A percentile compares a stretch with the other conserved stretches of the same genome.
These are phyloP conservation scores for Epinephelus lanceolatus DNA, from an alignment of 2,113 vertebrate species.

Conservation along the genomic window DNA sequence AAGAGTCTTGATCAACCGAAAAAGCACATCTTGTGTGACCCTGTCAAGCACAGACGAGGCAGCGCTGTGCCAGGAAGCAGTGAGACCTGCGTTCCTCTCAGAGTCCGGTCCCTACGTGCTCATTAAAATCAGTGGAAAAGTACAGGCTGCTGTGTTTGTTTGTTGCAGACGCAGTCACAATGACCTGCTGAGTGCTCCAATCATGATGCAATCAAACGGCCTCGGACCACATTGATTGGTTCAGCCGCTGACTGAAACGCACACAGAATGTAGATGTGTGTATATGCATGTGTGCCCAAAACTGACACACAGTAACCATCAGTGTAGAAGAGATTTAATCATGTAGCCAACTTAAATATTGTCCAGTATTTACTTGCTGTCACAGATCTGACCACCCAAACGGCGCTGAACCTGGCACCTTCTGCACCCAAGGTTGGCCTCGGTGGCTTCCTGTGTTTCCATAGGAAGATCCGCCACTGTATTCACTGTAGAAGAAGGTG, in stretches of 20 bases:
- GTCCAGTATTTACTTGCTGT: neutral
- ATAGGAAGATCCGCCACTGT: no score
- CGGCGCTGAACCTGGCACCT: no score
- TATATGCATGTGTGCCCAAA: neutral
- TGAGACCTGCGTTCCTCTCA: conserved; percentile 13
- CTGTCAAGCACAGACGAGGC: conserved; percentile 17
- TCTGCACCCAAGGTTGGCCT: no score
- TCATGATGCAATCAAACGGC: conserved; percentile 63
- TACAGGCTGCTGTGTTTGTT: conserved; percentile 60
- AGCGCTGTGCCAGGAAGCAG: conserved; percentile 21
- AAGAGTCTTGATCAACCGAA: conserved; percentile 26
- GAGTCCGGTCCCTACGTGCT: conserved; percentile 28
- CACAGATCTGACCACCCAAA: no score
- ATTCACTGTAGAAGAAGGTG: no score
- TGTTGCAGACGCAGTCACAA: conserved; percentile 42
- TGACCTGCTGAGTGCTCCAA: conserved; percentile 62
- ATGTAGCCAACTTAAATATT: neutral
- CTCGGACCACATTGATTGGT: neutral
- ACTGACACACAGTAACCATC: neutral
- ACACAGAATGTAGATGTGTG: neutral
- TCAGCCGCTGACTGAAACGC: conserved; percentile 25
- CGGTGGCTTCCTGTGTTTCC: no score
- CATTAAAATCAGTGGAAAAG: conserved; percentile 73
- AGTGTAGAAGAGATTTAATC: neutral
- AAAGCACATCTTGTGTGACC: conserved; percentile 36